phyloP scores from a whole-genome alignment of 1,140 invertebrate species.

The Cydia splendana region DNA sequence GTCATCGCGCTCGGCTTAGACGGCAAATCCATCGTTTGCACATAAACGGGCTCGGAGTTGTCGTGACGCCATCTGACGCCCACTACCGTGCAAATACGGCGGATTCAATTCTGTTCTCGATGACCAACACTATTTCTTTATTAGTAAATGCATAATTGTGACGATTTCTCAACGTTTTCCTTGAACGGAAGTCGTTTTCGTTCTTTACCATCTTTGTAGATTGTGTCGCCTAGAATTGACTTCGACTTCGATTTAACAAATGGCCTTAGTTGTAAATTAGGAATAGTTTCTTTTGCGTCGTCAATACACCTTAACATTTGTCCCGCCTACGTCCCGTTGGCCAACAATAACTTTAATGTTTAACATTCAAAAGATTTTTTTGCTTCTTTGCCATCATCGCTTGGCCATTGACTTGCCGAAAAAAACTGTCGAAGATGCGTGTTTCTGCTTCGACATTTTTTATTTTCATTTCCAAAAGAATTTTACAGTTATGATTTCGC shows the following conservation, averaged over 20 bases:
- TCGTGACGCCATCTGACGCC: constrained; percentile 50
- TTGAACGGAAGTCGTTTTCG: constrained; percentile 44
- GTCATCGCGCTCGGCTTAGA: constrained; percentile 56
- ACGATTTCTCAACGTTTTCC: constrained; percentile 21
- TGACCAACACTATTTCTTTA: constrained; percentile 46
- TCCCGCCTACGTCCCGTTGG: constrained; percentile 18
- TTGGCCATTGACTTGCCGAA: constrained; percentile 17
- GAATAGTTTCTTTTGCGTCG: constrained; percentile 19
- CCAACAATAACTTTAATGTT: constrained; percentile 29
- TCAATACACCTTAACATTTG: neutral
- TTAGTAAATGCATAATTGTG: constrained; percentile 47
- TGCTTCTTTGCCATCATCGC: constrained; percentile 23
- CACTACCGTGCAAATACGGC: constrained; percentile 48
- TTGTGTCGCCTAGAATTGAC: neutral
- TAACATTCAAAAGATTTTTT: constrained; percentile 29
- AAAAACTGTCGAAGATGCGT: constrained; percentile 10
- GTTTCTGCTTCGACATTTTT: neutral
- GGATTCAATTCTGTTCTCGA: constrained; percentile 43
- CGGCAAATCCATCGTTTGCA: constrained; percentile 54
- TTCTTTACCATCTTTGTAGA: constrained; percentile 25
- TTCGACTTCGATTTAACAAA: neutral
- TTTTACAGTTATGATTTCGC: constrained; percentile 9
- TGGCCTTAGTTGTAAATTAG: neutral
- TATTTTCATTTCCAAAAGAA: neutral
- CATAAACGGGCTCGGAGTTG: constrained; percentile 45